Evolutionary conservation across 2,888 invertebrate genomes (phyloP).

Genomic region (Incurvaria masculella): DNA sequence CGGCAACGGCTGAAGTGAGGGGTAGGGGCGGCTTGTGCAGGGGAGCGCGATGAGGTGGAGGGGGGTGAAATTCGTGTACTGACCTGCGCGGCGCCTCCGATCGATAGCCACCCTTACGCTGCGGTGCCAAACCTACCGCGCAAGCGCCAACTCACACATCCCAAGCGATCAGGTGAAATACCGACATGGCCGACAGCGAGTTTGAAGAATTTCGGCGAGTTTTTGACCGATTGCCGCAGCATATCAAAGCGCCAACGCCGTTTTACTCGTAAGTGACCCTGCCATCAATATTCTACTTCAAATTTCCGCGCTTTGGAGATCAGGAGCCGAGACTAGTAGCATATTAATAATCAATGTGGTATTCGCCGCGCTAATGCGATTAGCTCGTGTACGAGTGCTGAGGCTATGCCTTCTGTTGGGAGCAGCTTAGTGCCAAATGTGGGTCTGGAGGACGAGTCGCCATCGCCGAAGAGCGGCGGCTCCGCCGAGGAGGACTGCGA

Average conservation of each 20-base stretch:
- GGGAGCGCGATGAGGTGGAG: no score
- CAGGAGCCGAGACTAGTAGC: no score
- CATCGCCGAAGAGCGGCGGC: slow-evolving; percentile 72
- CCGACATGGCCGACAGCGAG: slow-evolving; percentile 88
- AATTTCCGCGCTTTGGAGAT: no score
- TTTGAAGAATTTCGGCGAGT: slow-evolving; percentile 90
- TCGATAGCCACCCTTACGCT: background rate
- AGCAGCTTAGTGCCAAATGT: slow-evolving; percentile 81
- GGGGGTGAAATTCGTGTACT: no score
- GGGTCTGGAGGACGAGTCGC: slow-evolving; percentile 76
- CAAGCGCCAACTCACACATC: slow-evolving; percentile 29
- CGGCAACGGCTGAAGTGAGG: no score
- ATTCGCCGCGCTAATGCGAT: no score
- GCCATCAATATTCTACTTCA: no score
- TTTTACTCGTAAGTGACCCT: slow-evolving; percentile 88
- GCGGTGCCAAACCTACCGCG: slow-evolving; percentile 1
- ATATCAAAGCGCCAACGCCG: slow-evolving; percentile 73
- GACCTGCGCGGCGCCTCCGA: background rate
- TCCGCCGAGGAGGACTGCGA: slow-evolving; percentile 62
- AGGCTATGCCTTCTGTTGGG: slow-evolving; percentile 9
- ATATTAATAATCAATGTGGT: no score
- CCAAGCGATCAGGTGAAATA: slow-evolving; percentile 71
- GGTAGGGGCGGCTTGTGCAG: no score
- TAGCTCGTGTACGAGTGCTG: no score
- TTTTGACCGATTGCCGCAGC: slow-evolving; percentile 78